Evolutionary conservation across 2,113 vertebrate species (phyloP).

Genomic region (Crotalus viridis): DNA sequence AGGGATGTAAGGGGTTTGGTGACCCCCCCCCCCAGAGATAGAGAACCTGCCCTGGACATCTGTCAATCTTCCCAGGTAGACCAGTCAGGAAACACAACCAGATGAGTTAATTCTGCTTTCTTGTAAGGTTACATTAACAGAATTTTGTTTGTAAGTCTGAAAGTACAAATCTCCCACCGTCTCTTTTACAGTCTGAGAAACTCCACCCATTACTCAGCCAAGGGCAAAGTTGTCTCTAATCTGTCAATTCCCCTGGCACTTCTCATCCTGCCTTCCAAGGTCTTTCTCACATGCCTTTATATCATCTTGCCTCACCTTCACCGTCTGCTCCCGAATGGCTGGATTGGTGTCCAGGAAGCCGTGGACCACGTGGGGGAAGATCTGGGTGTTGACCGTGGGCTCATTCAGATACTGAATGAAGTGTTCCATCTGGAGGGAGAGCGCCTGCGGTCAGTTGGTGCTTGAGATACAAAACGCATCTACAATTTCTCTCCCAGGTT

Average conservation of each 20-base stretch:
- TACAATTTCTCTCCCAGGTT: background rate
- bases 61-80: background rate
- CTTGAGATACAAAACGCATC: background rate
- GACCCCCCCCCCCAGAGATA: background rate
- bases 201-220: background rate
- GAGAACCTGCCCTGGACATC: background rate
- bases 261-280: background rate
- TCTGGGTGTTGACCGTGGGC: conserved; percentile 88
- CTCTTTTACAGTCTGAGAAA: background rate
- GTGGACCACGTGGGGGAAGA: conserved; percentile 89
- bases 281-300: background rate
- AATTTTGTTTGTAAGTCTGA: background rate
- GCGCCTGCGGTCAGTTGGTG: background rate
- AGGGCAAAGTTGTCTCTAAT: background rate
- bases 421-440: conserved; percentile 83
- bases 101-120: background rate
- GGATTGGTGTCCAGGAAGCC: conserved; percentile 94
- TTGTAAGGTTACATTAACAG: background rate
- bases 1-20: background rate
- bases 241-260: background rate
- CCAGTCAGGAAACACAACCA: background rate
- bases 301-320: conserved; percentile 75
- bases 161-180: background rate
- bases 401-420: conserved; percentile 92
- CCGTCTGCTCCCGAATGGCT: conserved; percentile 90